These are phyloP conservation scores for Henicopernis longicauda DNA, from an alignment of 2,113 vertebrate genomes.

Conservation along the genomic window DNA sequence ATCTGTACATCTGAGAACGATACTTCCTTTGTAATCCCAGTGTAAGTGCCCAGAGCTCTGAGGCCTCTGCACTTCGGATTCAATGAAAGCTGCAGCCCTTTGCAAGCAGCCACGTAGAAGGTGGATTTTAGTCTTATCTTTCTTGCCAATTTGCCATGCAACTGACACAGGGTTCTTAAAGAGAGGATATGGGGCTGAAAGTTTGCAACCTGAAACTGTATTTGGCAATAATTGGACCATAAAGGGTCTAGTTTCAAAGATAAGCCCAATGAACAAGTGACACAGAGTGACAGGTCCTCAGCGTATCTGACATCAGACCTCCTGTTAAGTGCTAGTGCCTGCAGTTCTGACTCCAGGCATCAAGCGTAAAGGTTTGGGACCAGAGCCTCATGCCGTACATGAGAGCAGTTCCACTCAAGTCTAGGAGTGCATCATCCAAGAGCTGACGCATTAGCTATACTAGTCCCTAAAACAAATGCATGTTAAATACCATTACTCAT, in stretches of 20 bases:
- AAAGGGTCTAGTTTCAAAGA: background rate
- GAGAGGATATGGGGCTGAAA: background rate
- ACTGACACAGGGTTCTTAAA: background rate
- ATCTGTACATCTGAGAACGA: background rate
- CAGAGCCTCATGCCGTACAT: background rate
- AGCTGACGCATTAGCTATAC: background rate
- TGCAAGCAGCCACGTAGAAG: background rate
- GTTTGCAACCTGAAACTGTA: background rate
- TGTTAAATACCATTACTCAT: background rate
- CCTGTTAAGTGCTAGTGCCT: background rate
- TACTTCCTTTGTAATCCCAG: background rate
- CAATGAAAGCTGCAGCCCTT: background rate
- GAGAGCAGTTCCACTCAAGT: background rate
- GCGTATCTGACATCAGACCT: background rate
- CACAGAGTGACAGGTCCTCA: background rate
- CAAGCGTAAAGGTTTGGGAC: fast-evolving
- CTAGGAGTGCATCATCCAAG: background rate
- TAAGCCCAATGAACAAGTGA: background rate
- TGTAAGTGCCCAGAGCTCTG: background rate
- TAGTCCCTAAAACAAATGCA: background rate
- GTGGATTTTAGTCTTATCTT: background rate
- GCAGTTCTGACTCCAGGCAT: background rate
- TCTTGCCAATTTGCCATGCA: background rate
- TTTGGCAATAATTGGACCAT: background rate
- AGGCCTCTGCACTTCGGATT: background rate